phyloP scores from a whole-genome alignment of 2,797 vertebrate species.

The Limnodromus scolopaceus region DNA sequence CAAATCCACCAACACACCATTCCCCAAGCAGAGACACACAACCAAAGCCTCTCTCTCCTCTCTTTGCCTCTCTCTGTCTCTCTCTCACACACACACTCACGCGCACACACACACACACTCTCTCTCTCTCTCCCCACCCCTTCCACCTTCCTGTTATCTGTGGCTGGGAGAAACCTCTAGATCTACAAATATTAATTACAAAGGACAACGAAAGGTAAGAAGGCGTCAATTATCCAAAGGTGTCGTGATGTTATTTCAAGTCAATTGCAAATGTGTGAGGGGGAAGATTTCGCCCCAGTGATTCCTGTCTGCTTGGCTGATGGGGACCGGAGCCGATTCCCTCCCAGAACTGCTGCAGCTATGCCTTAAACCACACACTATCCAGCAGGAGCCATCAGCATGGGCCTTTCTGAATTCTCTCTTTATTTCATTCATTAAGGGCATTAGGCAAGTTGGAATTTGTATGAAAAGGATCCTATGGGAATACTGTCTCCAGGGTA shows the following conservation, averaged over 20 bases:
- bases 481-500: constrained; percentile 71
- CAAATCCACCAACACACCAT: constrained; percentile 15
- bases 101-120: constrained; percentile 1
- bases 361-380: constrained; percentile 75
- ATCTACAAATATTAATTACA: constrained; percentile 79
- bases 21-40: constrained; percentile 33
- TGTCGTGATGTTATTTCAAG: constrained; percentile 72
- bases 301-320: constrained; percentile 79
- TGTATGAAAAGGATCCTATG: constrained; percentile 63
- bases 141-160: constrained; percentile 72
- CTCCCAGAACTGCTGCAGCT: constrained; percentile 73
- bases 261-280: constrained; percentile 63
- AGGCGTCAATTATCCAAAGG: constrained; percentile 70
- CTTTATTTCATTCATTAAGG: constrained; percentile 74
- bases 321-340: constrained; percentile 56
- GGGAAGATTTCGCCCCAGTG: constrained; percentile 75
- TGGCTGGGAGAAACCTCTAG: constrained; percentile 74
- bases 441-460: constrained; percentile 63
- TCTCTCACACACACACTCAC: constrained; percentile 23
- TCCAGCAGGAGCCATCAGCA: constrained; percentile 73
- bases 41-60: constrained; percentile 42
- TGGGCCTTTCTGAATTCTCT: constrained; percentile 74
- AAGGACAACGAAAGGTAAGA: constrained; percentile 80
- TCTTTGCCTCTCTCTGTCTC: constrained; percentile 12
- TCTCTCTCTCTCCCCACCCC: constrained; percentile 54